Evolutionary conservation across 2,888 invertebrate genomes (phyloP), one percentile per base, ranked within the genome.

Genomic region (Cephus sareptanus): DNA sequence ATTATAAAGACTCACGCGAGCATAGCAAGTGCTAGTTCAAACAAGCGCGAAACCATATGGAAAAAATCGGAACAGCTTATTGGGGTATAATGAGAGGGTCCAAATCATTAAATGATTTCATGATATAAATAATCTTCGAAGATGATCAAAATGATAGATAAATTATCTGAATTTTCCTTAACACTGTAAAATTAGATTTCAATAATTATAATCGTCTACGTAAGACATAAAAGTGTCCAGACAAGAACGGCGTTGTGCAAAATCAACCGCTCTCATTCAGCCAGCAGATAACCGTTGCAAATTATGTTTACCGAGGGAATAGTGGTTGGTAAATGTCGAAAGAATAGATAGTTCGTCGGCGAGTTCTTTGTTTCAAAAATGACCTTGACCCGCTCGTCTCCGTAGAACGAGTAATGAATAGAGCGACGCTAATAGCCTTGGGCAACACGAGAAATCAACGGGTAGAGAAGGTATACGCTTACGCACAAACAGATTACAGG

Each of bases 351-450:
- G 15, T 33, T 71, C 71, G 23, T 71, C 33, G 12, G 34, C 15
- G n/a, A 35, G 31, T 33, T 34, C 74, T 74, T 74, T 74, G 35
- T 74, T 74, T 74, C 35, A 23, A 34, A 75, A 34, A 76, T 78
- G 79, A 78, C 82, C 82, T 81, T 82, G 81, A 81, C 81, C 78
- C n/a, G 74, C 9, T 34, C 35, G 35, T 35, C n/a, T 34, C 34
- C 30, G 34, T 73, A 37, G 35, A 34, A 73, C n/a, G 37, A 34
- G 70, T 78, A 79, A 74, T 75, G 75, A 77, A 73, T 35, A 75
- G 75, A 69, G 31, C 73, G 71, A 74, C 33, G 76, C 79, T 81
- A 81, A 80, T 78, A 76, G 78, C 74, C 76, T 75, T 68, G 34
- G 34, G 35, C 56, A 34, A 35, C 73, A 34, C 31, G 34, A 34